phyloP scores from a whole-genome alignment of 2,888 invertebrate species.

The Hipparchia sbordonii region DNA sequence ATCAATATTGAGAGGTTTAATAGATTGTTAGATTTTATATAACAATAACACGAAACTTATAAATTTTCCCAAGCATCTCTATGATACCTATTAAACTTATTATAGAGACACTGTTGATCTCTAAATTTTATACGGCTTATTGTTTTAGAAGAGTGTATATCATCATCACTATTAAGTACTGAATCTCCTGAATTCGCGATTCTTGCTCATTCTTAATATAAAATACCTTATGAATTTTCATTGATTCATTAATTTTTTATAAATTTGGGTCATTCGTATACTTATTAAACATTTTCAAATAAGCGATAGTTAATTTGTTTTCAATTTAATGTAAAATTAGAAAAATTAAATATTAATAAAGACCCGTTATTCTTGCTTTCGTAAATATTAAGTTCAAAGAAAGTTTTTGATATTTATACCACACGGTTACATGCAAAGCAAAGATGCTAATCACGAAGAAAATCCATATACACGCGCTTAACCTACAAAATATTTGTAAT shows the following conservation, averaged over 20 bases:
- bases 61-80: conserved; percentile 22
- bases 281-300: background rate
- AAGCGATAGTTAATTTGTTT: background rate
- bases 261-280: background rate
- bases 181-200: background rate
- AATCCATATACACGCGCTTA: conserved; percentile 14
- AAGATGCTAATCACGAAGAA: conserved; percentile 16
- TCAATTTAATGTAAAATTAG: background rate
- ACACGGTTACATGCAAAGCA: conserved; percentile 1
- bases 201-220: background rate
- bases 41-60: conserved; percentile 28
- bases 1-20: conserved; percentile 11
- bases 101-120: conserved; percentile 11
- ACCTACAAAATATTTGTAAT: conserved; percentile 27
- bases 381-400: conserved; percentile 22
- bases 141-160: background rate
- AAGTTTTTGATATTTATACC: conserved; percentile 27
- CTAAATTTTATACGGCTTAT: conserved; percentile 16
- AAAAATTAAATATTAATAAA: background rate
- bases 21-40: background rate
- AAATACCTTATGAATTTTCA: background rate
- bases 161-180: background rate
- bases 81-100: conserved; percentile 18
- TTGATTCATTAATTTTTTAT: too few relatives aligned
- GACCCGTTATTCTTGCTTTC: conserved; percentile 18